Base-by-base conservation (phyloP, 2,113 vertebrate genomes). In the Perca fluviatilis region DNA sequence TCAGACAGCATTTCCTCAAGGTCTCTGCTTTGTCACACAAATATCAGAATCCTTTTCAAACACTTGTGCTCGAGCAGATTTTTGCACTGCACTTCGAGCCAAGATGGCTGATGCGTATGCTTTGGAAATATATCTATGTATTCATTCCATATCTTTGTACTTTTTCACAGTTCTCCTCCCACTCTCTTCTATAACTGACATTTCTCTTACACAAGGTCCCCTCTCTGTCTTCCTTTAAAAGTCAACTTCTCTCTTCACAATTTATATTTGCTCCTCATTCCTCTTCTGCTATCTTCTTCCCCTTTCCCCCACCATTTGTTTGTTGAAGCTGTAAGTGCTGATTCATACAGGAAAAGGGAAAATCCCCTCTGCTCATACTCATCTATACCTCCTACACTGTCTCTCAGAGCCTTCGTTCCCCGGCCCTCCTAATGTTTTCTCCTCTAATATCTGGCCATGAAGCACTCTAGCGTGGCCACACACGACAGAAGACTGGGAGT, bases 341-440 rank as follows among this genome's bases (percentile, higher is more conserved):
- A 94, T 83, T 95, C 87, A 92, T 79, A 23, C 80, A 83, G 77
- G 68, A 83, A 83, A 67, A 87, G 84, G 89, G 91, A 90, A 92
- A 95, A 89, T 82, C 92, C 93, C 91, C 86, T 71, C 70, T 65
- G 56, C 77, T 53, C 69, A 54, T 60, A 58, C 84, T 82, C 67
- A 77, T 85, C 77, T 69, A 65, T 75, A 74, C 76, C 79, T 88
- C 88, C 79, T 80, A 85, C 79, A 85, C 62, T 14, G 27, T 30
- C n/a, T 68, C 60, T 66, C 19, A 23, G 23, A 69, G 74, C 30
- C 75, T 68, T 77, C 30, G 18, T 72, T 84, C 74, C 69, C 67
- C 43, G 36, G 53, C 63, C 40, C 69, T 74, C 60, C 46, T 68
- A 79, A 86, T 81, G 74, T 82, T 83, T 46, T 67, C 82, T 75